Evolutionary conservation across 2,888 invertebrate genomes (phyloP), one percentile per base, ranked within the genome.

Genomic region (Meta bourneti): DNA sequence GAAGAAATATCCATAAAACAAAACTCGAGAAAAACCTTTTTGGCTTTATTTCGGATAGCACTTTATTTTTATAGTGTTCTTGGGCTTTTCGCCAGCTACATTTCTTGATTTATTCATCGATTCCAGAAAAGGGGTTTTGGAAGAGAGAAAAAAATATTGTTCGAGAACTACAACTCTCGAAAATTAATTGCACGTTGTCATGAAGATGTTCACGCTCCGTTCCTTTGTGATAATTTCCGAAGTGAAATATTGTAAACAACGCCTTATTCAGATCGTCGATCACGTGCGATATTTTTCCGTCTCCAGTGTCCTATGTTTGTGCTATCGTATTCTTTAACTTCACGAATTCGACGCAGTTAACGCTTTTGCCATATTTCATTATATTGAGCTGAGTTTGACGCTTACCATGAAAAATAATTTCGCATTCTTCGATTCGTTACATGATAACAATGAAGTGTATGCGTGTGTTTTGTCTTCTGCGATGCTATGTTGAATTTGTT

Each of bases 41-140:
- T 78, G 87, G 91, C 91, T 87, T 91, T 91, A 87, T 91, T 91
- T 87, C 78, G 78, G 71, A 78, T 78, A 77, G 49, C 69, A 83
- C 78, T 91, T 83, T 87, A 82, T 91, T 91, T 87, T 83, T 78
- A 87, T 91, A 52, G 87, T 83, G 61, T 83, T 87, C 83, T 81
- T 87, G 91, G 91, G 86, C 71, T 61, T 16, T 77, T n/a, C 77
- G 91, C 91, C 91, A 91, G 82, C 69, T 19, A 80, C 69, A 81
- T 75, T 87, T 81, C 91, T 91, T 91, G 91, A 91, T 91, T 91
- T 91, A 91, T 91, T 91, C 91, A 91, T 91, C 79, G 91, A 91
- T 91, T 91, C 77, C 20, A 61, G 71, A 48, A 48, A 70, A 61
- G 72, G 51, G 77, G 51, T 20, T 8, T 9, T n/a, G 49, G n/a